Base-by-base conservation (phyloP, 1,140 invertebrate species). In the Drosophila grimshawi region DNA sequence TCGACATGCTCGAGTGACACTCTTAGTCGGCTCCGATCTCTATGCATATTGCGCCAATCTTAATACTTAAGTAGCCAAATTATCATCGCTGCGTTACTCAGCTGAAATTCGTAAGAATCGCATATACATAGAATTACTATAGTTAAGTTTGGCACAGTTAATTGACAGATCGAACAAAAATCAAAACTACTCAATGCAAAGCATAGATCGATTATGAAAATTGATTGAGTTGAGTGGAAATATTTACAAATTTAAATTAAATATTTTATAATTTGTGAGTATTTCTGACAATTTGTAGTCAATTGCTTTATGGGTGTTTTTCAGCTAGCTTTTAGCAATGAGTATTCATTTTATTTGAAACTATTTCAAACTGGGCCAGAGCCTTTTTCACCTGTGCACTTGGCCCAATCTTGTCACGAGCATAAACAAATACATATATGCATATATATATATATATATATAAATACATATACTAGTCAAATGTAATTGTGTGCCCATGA, bases 371-470 rank as follows among this genome's bases (percentile, higher is more conserved):
- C n/a, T 43, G 39, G n/a, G 10, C n/a, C 39, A 4, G 10, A 4
- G 39, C n/a, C 3, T 43, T 43, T 43, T 43, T n/a, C 4, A n/a
- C 65, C 32, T 33, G 65, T 51, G 76, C 66, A 70, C 80, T 83
- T 83, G 80, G 80, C 71, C 76, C 68, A 80, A 83, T 82, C 80
- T 82, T 80, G 80, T 85, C 80, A 82, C 81, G 81, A 82, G 80
- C 60, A 68, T 60, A 27, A 46, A 77, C 53, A 30, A 49, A 43
- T 41, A 3, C n/a, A 48, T 29, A 30, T 3, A 10, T 30, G 3
- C 5, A 27, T 8, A 29, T 7, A 48, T 49, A 46, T 4, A 35
- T 30, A 35, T 27, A 5, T 19, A 35, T 59, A 27, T 60, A 46
- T 35, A 11, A 8, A 11, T 11, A 33, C 37, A 41, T 41, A 10